Evolutionary conservation across 2,113 vertebrate species (phyloP).

Genomic region (Poeciliopsis retropinna): DNA sequence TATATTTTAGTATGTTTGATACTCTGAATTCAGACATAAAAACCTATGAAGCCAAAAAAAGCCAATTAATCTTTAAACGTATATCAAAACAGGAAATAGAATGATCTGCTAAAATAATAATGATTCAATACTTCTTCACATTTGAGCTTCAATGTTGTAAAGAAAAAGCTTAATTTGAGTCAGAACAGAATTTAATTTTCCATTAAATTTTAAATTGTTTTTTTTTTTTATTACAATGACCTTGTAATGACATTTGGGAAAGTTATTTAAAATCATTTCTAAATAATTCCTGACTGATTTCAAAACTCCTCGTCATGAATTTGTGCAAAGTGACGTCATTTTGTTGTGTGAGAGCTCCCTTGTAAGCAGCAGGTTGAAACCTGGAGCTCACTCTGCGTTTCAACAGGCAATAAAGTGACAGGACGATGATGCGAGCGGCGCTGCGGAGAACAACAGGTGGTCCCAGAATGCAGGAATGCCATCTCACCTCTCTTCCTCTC

Average conservation of each 20-base stretch:
- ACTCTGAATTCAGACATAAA: background rate
- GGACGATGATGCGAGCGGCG: background rate
- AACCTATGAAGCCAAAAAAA: background rate
- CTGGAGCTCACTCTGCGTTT: conserved; percentile 11
- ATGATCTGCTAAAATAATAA: background rate
- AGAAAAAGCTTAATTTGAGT: background rate
- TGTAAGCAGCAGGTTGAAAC: conserved; percentile 16
- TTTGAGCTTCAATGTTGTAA: background rate
- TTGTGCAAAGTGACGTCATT: conserved; percentile 13
- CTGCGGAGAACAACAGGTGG: conserved; percentile 61
- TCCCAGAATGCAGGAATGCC: conserved; percentile 15
- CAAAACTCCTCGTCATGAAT: background rate
- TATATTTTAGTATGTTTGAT: background rate
- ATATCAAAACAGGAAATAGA: background rate
- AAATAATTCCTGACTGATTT: background rate
- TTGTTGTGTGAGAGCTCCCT: conserved; percentile 4
- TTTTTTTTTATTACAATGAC: background rate
- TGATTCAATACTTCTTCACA: too few relatives aligned
- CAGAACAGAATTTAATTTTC: background rate
- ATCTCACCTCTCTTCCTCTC: background rate
- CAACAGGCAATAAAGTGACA: conserved; percentile 30
- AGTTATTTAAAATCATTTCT: background rate
- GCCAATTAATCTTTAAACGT: background rate
- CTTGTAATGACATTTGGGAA: background rate
- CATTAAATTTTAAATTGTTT: background rate